Evolutionary conservation across 1,140 invertebrate genomes (phyloP), one percentile per base, ranked within the genome.

Genomic region (Eurosta solidaginis): DNA sequence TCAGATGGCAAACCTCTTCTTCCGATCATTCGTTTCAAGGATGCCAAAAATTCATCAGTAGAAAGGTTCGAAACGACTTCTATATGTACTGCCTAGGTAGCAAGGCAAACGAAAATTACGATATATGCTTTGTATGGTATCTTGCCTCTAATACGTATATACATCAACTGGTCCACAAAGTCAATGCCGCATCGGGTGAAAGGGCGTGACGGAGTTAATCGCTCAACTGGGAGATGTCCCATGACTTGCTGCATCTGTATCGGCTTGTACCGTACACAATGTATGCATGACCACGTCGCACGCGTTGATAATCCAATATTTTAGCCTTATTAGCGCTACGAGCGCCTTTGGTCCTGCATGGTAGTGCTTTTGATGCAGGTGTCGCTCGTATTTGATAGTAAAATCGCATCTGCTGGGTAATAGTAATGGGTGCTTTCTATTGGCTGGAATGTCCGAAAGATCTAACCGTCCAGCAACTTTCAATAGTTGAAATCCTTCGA

Each of bases 21-120:
- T 1, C 50, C 50, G 44, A 33, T 29, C 2, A 77, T 59, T 25
- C 76, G 36, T 22, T 77, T 77, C n/a, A n/a, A n/a, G n/a, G n/a
- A n/a, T n/a, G n/a, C n/a, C n/a, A n/a, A n/a, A n/a, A n/a, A n/a
- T n/a, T n/a, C n/a, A n/a, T n/a, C n/a, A n/a, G n/a, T n/a, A 63
- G 25, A 45, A 20, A 1, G 36, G 27, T 33, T 5, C 59, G 54
- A 25, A 77, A 63, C 5, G 76, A 9, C n/a, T 42, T 77, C 75
- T 20, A 59, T 7, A 42, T 77, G 75, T 0, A 77, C 50, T 5
- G 47, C 50, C 40, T 77, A 45, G 12, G 76, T 14, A 1, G 40
- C 0, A 10, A 83, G 63, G 59, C 81, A 83, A 0, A 81, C 54
- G 52, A 36, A n/a, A n/a, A n/a, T n/a, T n/a, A n/a, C n/a, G n/a